phyloP scores from a whole-genome alignment of 2,797 vertebrate genomes.

The Xenopus petersii region DNA sequence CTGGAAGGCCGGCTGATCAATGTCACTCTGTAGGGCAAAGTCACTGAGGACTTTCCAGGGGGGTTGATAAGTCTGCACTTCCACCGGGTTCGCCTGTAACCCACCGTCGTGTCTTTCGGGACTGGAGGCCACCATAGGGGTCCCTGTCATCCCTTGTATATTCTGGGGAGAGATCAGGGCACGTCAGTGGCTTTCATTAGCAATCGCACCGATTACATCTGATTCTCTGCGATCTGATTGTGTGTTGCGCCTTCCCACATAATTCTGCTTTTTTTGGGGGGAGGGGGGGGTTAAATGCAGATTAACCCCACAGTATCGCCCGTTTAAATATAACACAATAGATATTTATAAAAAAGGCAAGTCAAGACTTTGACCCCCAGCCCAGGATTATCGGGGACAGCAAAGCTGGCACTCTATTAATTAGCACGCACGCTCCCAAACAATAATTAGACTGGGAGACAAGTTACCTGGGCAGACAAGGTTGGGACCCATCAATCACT shows the following conservation, averaged over 20 bases:
- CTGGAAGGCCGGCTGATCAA: conserved; percentile 93
- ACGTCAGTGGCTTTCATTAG: conserved; percentile 46
- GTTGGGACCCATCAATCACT: not conserved
- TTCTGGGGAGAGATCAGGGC: conserved; percentile 73
- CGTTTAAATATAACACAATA: too few relatives aligned
- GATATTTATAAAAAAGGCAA: too few relatives aligned
- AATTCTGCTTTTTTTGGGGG: too few relatives aligned
- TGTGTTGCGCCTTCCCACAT: too few relatives aligned
- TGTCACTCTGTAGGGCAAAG: conserved; percentile 95
- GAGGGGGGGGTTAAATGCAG: too few relatives aligned
- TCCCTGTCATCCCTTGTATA: conserved; percentile 94
- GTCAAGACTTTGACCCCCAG: too few relatives aligned
- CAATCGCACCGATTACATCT: too few relatives aligned
- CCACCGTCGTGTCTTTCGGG: conserved; percentile 91
- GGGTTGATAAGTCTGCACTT: conserved; percentile 94
- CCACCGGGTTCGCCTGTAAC: conserved; percentile 89
- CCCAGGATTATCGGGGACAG: too few relatives aligned
- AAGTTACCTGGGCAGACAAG: conserved; percentile 10
- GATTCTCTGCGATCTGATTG: too few relatives aligned
- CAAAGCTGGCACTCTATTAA: not conserved
- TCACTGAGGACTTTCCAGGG: conserved; percentile 96
- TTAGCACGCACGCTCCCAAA: not conserved
- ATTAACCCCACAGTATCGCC: too few relatives aligned
- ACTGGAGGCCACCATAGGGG: conserved; percentile 92
- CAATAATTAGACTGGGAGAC: not conserved